Evolutionary conservation across 1,140 invertebrate genomes (phyloP), one percentile per base, ranked within the genome.

Genomic region (Trichogramma pretiosum): DNA sequence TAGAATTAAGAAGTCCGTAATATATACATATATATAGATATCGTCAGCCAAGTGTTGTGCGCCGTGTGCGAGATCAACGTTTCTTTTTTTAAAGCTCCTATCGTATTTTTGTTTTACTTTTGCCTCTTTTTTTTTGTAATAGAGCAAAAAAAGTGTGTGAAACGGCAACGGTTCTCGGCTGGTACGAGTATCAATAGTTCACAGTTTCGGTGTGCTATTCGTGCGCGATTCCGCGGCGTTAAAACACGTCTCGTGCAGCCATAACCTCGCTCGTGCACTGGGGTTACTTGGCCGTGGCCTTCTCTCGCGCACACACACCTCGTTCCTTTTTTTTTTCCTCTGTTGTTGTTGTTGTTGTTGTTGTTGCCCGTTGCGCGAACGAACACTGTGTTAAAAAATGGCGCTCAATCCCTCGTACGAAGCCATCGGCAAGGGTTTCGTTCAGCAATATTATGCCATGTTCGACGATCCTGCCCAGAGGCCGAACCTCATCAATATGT

Each of bases 361-460:
- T 48, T 19, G 13, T 14, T 19, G 10, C 16, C 22, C 36, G 51
- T 34, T 33, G 54, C 53, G 57, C 34, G 17, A 32, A 48, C 5
- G 5, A 34, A 34, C 16, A 11, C 9, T 8, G 33, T 34, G 8
- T 5, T 19, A 38, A 19, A 19, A 46, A 55, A 89, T 90, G 87
- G 78, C 85, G 59, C 73, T 93, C 50, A 93, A 94, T 75, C 83
- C 84, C 47, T 83, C 87, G 60, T 95, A 92, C 64, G 87, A 92
- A 64, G 84, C 81, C 23, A 93, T 95, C 62, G 90, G 89, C 46
- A 91, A 91, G 73, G 84, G 85, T 53, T 95, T 95, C 68, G 89
- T 93, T 26, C 83, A 89, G 56, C 89, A 93, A 74, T 95, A 94
- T 74, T 95, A 95, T 70, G 76, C 77, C 26, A 63, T 91, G 54